Conservation (phyloP, 1,140 invertebrate species). For the Ceratina calcarata region DNA sequence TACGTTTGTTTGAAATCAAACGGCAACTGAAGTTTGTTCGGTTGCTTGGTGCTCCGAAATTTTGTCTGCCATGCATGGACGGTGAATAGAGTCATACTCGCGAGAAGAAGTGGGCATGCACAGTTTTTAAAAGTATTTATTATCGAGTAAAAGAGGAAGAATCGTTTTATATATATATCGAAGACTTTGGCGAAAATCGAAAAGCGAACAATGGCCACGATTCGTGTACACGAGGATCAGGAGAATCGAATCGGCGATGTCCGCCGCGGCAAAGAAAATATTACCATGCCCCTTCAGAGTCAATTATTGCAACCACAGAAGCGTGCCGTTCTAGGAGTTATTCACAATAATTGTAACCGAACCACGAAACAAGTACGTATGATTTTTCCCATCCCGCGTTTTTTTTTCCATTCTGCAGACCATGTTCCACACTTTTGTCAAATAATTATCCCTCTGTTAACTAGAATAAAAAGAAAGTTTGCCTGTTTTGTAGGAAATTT, state of each 20-base stretch:
- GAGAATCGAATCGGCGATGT: conserved; percentile 80
- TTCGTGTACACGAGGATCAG: conserved; percentile 85
- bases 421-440: too few relatives aligned
- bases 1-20: conserved; percentile 73
- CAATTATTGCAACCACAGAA: conserved; percentile 80
- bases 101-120: conserved; percentile 54
- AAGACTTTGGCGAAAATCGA: conserved; percentile 27
- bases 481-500: conserved; percentile 66
- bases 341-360: conserved; percentile 77
- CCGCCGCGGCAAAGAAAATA: conserved; percentile 76
- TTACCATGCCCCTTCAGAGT: conserved; percentile 66
- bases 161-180: conserved; percentile 21
- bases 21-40: conserved; percentile 67
- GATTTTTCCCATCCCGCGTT: conserved; percentile 4
- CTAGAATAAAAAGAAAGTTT: too few relatives aligned
- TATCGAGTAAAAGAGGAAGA: conserved; percentile 28
- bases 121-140: conserved; percentile 50
- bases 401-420: conserved; percentile 1
- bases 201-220: conserved; percentile 81
- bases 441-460: not conserved
- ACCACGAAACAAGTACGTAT: conserved; percentile 77
- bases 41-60: conserved; percentile 44
- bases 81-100: conserved; percentile 38
- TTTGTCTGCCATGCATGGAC: conserved; percentile 54
- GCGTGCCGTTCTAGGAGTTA: conserved; percentile 81